Conservation (phyloP, 2,113 vertebrate genomes). For the Alethe castanea region DNA sequence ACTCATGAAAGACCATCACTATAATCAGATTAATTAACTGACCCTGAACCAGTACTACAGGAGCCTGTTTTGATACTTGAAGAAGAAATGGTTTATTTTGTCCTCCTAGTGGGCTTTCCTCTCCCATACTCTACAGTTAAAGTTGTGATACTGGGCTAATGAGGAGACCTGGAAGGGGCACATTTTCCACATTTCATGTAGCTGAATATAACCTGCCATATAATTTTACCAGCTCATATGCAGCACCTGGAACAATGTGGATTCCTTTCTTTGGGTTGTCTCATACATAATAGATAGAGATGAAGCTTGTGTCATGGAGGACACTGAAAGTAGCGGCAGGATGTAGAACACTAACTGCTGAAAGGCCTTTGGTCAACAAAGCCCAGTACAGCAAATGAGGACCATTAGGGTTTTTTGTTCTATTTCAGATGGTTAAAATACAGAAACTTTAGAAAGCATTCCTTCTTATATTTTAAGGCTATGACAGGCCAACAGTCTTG, state of each 20-base stretch:
- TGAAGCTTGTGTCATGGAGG: neutral
- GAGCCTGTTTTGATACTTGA: neutral
- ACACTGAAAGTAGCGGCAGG: neutral
- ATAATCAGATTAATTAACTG: neutral
- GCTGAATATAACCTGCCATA: neutral
- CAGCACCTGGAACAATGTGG: neutral
- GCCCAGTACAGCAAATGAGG: neutral
- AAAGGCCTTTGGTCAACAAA: neutral
- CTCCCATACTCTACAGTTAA: neutral
- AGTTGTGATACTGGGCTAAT: neutral
- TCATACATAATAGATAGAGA: neutral
- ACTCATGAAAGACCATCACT: neutral
- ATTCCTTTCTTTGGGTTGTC: neutral
- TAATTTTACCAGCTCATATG: neutral
- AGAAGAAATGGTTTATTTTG: neutral
- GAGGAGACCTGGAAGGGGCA: neutral
- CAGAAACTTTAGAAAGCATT: neutral
- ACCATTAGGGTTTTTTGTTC: neutral
- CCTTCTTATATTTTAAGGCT: neutral
- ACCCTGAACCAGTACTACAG: neutral
- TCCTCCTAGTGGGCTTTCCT: neutral
- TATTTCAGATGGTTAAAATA: neutral
- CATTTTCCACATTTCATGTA: neutral
- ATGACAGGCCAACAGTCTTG: neutral
- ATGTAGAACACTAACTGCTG: neutral